Evolutionary conservation across 2,888 invertebrate species (phyloP).

Genomic region (Noctua fimbriata): DNA sequence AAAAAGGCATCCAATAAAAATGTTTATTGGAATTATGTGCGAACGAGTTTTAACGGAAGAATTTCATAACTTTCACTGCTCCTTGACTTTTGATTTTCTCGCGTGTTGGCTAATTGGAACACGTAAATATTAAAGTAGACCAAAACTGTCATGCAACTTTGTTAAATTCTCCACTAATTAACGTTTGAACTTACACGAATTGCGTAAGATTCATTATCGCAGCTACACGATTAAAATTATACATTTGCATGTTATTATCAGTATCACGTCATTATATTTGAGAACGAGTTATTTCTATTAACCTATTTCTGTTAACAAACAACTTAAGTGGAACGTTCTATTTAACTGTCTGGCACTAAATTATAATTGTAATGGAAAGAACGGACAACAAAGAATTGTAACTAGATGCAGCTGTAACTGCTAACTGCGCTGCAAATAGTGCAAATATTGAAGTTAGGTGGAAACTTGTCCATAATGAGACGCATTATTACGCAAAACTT

Average conservation of each 20-base stretch:
- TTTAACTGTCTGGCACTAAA: constrained; percentile 15
- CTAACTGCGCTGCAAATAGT: constrained; percentile 54
- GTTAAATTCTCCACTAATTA: constrained; percentile 34
- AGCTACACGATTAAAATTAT: constrained; percentile 9
- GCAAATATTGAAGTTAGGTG: constrained; percentile 41
- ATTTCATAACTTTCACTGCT: constrained; percentile 56
- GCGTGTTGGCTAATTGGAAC: constrained; percentile 43
- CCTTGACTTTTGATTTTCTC: constrained; percentile 23
- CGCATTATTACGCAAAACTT: constrained; percentile 31
- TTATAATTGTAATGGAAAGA: constrained; percentile 1
- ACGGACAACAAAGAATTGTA: constrained; percentile 52
- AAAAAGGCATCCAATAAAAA: neutral
- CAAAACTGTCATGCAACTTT: constrained; percentile 27
- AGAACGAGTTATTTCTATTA: constrained; percentile 23
- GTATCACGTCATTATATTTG: constrained; percentile 43
- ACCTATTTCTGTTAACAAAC: constrained; percentile 25
- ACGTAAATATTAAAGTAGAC: constrained; percentile 31
- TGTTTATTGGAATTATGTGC: constrained; percentile 5
- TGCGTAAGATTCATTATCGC: constrained; percentile 14
- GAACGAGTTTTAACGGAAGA: constrained; percentile 16
- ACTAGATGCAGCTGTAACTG: constrained; percentile 63
- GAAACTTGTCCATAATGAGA: constrained; percentile 9
- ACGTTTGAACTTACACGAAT: constrained; percentile 15
- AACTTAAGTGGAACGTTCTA: constrained; percentile 10
- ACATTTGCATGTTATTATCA: constrained; percentile 23